A percentile compares a stretch with the other conserved stretches of the same genome.
These are phyloP conservation scores for Molossus alvarezi DNA, from an alignment of 2,797 vertebrate genomes.

Conservation along the genomic window DNA sequence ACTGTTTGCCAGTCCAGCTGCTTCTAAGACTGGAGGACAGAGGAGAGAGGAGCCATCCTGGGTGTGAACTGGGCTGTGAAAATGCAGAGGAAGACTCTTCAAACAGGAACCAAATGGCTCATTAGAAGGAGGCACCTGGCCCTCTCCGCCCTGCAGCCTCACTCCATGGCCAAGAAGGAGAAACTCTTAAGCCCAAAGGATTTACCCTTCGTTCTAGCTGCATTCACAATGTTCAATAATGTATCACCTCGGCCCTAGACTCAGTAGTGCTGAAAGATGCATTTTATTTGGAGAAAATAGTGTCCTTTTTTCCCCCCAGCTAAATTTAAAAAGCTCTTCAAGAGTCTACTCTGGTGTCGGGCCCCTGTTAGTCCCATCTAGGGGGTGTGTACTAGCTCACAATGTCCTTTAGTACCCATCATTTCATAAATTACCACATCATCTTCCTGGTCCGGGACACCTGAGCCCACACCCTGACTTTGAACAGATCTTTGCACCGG, in stretches of 20 bases:
- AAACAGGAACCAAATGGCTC: neutral
- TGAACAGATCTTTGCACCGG: neutral
- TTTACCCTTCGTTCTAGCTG: slow-evolving; percentile 20
- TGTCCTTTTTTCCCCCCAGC: neutral
- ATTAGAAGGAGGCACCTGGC: neutral
- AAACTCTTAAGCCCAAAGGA: slow-evolving; percentile 2
- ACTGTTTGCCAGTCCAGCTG: slow-evolving; percentile 87
- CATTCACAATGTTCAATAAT: neutral
- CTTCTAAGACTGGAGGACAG: slow-evolving; percentile 85
- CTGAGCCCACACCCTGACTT: neutral
- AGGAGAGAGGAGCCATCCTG: neutral
- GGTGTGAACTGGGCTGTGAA: slow-evolving; percentile 69
- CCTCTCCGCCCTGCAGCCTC: neutral
- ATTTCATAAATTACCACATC: neutral
- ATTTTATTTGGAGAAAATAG: slow-evolving; percentile 64
- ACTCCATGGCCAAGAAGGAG: neutral
- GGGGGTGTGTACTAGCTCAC: neutral
- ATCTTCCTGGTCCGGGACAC: neutral
- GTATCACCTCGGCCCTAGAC: neutral
- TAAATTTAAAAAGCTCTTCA: slow-evolving; percentile 40
- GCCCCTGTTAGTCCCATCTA: neutral
- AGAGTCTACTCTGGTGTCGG: neutral
- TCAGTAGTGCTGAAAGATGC: slow-evolving; percentile 5
- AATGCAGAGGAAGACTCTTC: slow-evolving; percentile 8
- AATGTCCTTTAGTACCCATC: neutral